These are phyloP conservation scores for Cygnus buccinator DNA, from an alignment of 2,113 vertebrate genomes.

Conservation along the genomic window DNA sequence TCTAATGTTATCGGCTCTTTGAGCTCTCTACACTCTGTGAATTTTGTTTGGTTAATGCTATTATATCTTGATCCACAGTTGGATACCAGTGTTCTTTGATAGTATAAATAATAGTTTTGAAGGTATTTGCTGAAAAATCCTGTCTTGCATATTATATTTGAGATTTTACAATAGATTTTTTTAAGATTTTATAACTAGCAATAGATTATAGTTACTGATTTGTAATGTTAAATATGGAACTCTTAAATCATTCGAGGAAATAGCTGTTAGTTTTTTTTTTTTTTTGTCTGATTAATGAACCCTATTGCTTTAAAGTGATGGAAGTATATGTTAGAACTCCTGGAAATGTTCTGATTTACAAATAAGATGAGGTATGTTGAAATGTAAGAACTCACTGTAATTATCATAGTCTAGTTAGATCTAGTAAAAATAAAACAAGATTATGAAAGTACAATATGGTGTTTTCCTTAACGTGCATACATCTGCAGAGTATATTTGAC, in stretches of 20 bases:
- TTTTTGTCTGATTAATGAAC: not conserved
- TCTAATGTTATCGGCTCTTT: not conserved
- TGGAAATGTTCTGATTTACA: not conserved
- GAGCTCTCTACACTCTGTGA: rapidly evolving
- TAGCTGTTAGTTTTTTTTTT: not conserved
- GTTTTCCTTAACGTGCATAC: conserved; percentile 84
- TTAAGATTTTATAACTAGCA: not conserved
- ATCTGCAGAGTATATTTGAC: conserved; percentile 96
- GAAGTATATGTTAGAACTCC: not conserved
- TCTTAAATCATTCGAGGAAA: not conserved
- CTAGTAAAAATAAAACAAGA: conserved; percentile 5
- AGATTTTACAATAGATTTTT: not conserved
- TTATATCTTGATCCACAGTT: not conserved
- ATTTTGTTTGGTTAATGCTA: not conserved
- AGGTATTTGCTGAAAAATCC: not conserved
- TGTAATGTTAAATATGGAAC: not conserved
- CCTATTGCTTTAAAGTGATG: not conserved
- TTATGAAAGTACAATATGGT: conserved; percentile 4
- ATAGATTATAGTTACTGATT: not conserved
- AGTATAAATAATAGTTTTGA: not conserved
- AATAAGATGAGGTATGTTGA: not conserved
- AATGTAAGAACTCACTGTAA: not conserved
- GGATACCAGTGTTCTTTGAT: not conserved
- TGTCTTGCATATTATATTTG: not conserved
- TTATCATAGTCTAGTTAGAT: not conserved